Base-by-base conservation (phyloP, 2,888 invertebrate genomes). In the Catocala fraxini region DNA sequence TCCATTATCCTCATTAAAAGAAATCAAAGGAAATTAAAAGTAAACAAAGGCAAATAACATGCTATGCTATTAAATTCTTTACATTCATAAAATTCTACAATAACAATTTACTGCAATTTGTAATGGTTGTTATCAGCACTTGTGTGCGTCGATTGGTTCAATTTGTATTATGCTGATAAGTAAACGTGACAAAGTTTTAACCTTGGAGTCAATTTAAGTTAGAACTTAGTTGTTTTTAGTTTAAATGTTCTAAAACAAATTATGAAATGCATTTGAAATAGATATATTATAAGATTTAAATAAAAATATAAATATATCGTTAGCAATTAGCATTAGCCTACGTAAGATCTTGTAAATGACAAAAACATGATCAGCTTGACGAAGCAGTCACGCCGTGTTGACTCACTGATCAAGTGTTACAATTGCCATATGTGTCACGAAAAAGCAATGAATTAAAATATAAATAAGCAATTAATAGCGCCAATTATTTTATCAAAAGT, bases 281-380 rank as follows among this genome's bases (percentile, higher is more conserved):
- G 9, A 39, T 39, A 39, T 49, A n/a, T 45, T 45, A 12, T 6
- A 13, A 45, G 13, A 12, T 45, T 45, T 45, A 45, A 13, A 0
- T n/a, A 12, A 45, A 45, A 12, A 5, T 12, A 12, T 5, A 45
- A n/a, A 13, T 12, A 6, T 12, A 45, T 39, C 6, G 12, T 12
- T 45, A 9, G 47, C 11, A 25, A 6, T 12, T 45, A 9, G 47
- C 11, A 25, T 49, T 49, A 11, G 48, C 9, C 11, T 47, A 33
- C 33, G 35, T 12, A 46, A 46, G 0, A 47, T 34, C 5, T 48
- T 52, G 34, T 48, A 43, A 56, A 46, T 56, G n/a, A 62, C 35
- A 54, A 65, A 52, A 73, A 53, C 56, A 66, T 64, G 56, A 47
- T 52, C 33, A 46, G n/a, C 49, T 12, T 49, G 47, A 56, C 55